A percentile compares a stretch with the other conserved stretches of the same genome.
These are phyloP conservation scores for Heliocidaris tuberculata DNA, from an alignment of 35 echinoderm and acorn worm genomes.

Conservation along the genomic window DNA sequence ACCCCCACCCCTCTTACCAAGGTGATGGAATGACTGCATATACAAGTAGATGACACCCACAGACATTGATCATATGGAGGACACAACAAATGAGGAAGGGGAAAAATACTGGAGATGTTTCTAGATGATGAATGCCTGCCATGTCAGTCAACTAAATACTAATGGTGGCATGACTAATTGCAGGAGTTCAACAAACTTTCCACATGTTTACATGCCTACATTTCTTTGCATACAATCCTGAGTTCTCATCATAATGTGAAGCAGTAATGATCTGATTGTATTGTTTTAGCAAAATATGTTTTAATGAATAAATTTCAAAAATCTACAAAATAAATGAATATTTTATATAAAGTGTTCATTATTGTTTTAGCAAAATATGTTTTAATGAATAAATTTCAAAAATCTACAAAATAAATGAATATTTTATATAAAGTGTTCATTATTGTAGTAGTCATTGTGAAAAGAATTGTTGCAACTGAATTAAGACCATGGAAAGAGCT, in stretches of 20 bases:
- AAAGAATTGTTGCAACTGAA: no score
- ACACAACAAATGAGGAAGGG: neutral
- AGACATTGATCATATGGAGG: neutral
- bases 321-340: no score
- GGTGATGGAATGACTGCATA: neutral
- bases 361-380: no score
- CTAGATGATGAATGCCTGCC: neutral
- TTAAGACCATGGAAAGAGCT: no score
- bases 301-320: no score
- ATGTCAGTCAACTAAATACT: neutral
- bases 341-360: no score
- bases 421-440: no score
- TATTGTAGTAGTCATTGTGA: no score
- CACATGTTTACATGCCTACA: neutral
- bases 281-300: neutral
- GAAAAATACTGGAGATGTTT: neutral
- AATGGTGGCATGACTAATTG: neutral
- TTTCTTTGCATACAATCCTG: neutral
- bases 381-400: no score
- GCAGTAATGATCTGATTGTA: neutral
- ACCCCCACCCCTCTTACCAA: neutral
- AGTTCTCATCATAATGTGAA: neutral
- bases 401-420: no score
- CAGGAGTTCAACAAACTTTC: neutral
- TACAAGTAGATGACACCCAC: neutral